phyloP scores from a whole-genome alignment of 2,113 vertebrate species.

The Parotia lawesii region DNA sequence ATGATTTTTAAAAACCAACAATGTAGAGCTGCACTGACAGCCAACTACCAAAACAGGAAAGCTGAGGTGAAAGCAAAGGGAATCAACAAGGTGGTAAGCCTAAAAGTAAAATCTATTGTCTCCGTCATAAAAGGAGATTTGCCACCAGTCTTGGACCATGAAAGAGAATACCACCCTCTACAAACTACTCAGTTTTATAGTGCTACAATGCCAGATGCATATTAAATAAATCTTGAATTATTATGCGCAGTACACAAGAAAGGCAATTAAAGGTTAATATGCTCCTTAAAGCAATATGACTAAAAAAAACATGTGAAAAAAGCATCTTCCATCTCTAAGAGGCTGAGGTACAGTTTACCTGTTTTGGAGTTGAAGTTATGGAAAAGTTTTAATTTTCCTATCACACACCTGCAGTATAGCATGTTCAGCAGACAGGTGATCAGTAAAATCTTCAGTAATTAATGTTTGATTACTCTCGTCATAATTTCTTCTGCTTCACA shows the following conservation, averaged over 20 bases:
- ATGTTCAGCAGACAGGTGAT: not conserved
- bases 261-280: not conserved
- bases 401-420: not conserved
- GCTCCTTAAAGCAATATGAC: not conserved
- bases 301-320: not conserved
- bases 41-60: not conserved
- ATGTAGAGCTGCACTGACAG: not conserved
- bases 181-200: not conserved
- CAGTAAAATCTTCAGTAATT: conserved; percentile 19
- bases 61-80: not conserved
- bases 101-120: not conserved
- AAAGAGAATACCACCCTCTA: not conserved
- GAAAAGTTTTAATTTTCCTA: not conserved
- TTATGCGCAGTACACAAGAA: not conserved
- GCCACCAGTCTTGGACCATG: not conserved
- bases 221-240: not conserved
- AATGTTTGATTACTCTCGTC: not conserved
- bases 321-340: not conserved
- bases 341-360: not conserved
- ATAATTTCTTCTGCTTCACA: conserved; percentile 25
- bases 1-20: not conserved
- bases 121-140: not conserved
- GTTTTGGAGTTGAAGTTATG: not conserved
- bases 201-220: not conserved
- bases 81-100: not conserved